phyloP scores from a whole-genome alignment of 2,888 invertebrate genomes.

The Chesias legatella region DNA sequence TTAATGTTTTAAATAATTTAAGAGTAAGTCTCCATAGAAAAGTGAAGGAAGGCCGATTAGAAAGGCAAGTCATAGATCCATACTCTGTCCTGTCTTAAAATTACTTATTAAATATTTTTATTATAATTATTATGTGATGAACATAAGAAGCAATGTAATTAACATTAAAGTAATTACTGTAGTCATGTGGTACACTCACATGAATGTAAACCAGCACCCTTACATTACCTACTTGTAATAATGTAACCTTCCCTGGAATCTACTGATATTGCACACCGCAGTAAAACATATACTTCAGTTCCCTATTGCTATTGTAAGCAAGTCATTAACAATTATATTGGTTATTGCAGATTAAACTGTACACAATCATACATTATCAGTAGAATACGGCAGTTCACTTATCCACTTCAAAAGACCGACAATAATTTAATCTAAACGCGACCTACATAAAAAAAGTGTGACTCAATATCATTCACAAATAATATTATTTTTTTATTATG shows the following conservation, averaged over 20 bases:
- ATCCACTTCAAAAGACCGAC: constrained; percentile 28
- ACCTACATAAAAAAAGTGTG: constrained; percentile 35
- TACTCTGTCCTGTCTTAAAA: constrained; percentile 51
- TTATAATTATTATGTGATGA: constrained; percentile 60
- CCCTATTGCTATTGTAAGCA: constrained; percentile 16
- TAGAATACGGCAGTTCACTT: constrained; percentile 16
- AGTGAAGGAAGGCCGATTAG: constrained; percentile 65
- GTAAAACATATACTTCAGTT: constrained; percentile 9
- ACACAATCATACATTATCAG: constrained; percentile 22
- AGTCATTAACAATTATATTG: constrained; percentile 18
- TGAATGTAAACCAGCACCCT: constrained; percentile 62
- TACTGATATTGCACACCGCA: constrained; percentile 27
- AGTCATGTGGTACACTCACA: constrained; percentile 48
- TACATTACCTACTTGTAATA: constrained; percentile 33
- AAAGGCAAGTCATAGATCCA: constrained; percentile 56
- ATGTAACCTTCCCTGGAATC: constrained; percentile 28
- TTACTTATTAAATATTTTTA: constrained; percentile 44
- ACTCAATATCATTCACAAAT: constrained; percentile 51
- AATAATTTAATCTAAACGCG: constrained; percentile 52
- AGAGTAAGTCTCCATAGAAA: constrained; percentile 45
- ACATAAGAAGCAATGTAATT: constrained; percentile 54
- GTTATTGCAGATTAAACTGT: constrained; percentile 12
- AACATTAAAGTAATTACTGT: constrained; percentile 48
- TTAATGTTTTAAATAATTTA: constrained; percentile 21
- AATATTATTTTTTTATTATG: constrained; percentile 59